A percentile compares a stretch with the other conserved stretches of the same genome.
Evolutionary conservation across 2,113 vertebrate genomes (phyloP).

Genomic region (Amphilophus citrinellus): DNA sequence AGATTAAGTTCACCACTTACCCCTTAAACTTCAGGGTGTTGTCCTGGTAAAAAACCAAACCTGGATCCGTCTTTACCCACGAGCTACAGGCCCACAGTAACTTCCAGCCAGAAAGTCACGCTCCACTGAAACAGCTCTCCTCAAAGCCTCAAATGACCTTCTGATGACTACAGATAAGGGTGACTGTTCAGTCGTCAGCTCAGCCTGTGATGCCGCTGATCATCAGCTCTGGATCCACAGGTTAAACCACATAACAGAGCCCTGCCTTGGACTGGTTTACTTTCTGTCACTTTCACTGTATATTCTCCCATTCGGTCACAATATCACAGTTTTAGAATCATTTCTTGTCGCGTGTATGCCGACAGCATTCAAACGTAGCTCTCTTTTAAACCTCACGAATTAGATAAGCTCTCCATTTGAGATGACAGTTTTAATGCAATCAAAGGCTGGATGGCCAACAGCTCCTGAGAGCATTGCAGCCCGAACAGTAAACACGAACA

Average conservation of each 20-base stretch:
- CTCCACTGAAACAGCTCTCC: fast-evolving
- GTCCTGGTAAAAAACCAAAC: not conserved
- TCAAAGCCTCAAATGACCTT: not conserved
- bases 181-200: not conserved
- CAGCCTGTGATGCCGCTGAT: not conserved
- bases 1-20: not conserved
- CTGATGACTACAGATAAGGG: not conserved
- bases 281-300: not conserved
- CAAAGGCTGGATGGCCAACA: not conserved
- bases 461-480: not conserved
- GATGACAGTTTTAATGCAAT: not conserved
- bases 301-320: not conserved
- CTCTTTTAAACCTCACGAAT: not conserved
- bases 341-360: not conserved
- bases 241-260: not conserved
- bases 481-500: too few relatives aligned
- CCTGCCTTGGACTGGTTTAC: not conserved
- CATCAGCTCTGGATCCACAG: not conserved
- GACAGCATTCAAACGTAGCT: fast-evolving
- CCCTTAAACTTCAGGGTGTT: not conserved
- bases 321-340: not conserved
- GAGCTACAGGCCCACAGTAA: not conserved
- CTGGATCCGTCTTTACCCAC: not conserved
- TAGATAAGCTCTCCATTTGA: not conserved
- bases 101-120: not conserved